Conservation (phyloP, 2,113 vertebrate species). For the Drymodes brunneopygia region DNA sequence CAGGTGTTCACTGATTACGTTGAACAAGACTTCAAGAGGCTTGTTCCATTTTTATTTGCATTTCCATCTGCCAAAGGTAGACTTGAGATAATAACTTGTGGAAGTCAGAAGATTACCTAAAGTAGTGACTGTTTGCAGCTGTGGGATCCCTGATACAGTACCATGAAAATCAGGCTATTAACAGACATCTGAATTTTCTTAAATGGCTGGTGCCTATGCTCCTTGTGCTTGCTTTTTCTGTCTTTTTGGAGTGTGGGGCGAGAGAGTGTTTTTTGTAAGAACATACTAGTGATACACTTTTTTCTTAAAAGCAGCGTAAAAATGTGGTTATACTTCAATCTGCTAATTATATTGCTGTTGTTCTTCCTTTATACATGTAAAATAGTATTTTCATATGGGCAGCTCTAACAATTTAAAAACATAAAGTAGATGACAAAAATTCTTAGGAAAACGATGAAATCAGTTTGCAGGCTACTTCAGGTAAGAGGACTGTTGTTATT, state of each 20-base stretch:
- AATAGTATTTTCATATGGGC: neutral
- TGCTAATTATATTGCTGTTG: neutral
- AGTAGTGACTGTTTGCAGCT: neutral
- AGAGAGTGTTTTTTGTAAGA: neutral
- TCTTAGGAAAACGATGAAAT: neutral
- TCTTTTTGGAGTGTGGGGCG: rapidly evolving
- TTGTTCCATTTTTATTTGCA: neutral
- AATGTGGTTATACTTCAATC: neutral
- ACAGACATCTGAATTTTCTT: neutral
- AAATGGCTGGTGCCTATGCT: neutral
- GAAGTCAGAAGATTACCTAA: neutral
- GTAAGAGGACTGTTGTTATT: neutral
- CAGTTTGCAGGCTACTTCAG: neutral
- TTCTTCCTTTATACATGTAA: neutral
- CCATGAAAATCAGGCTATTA: neutral
- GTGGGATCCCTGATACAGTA: neutral
- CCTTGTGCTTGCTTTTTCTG: rapidly evolving
- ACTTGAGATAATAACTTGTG: neutral
- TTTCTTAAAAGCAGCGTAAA: neutral
- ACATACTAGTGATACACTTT: neutral
- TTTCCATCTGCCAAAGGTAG: neutral
- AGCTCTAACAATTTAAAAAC: neutral
- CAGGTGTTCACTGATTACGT: neutral
- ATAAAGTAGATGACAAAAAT: neutral
- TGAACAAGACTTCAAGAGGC: neutral